Percentiles rank a stretch among this genome's conserved stretches.
Evolutionary conservation across 2,888 invertebrate genomes (phyloP).

Genomic region (Nephrotoma flavescens): DNA sequence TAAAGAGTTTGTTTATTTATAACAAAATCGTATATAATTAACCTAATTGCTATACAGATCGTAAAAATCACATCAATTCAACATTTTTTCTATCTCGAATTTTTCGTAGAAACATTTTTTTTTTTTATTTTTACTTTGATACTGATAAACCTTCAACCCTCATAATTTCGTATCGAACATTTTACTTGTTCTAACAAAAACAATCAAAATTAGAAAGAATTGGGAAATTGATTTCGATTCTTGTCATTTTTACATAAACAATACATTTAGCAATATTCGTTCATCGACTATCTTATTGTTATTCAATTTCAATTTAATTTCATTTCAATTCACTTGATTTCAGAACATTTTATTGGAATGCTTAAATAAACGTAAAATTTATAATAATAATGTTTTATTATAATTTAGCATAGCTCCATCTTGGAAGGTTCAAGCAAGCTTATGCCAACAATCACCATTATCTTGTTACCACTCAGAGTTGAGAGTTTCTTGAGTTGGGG

Average conservation of each 20-base stretch:
- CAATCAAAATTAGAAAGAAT: background rate
- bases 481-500: rapidly evolving
- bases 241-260: background rate
- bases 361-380: no score
- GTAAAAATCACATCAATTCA: background rate
- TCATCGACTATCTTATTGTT: background rate
- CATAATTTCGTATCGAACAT: background rate
- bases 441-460: no score
- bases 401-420: no score
- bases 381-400: no score
- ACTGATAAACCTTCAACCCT: background rate
- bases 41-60: background rate
- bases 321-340: background rate
- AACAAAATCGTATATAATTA: background rate
- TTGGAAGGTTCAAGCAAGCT: no score
- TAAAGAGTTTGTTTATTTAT: background rate
- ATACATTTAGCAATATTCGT: background rate
- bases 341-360: background rate
- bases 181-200: background rate
- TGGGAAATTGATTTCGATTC: background rate
- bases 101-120: background rate
- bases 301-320: background rate
- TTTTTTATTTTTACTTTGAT: background rate
- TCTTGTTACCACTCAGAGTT: no score
- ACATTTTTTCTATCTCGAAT: background rate